Conservation (phyloP, 2,113 vertebrate genomes). For the Charadrius vociferus region DNA sequence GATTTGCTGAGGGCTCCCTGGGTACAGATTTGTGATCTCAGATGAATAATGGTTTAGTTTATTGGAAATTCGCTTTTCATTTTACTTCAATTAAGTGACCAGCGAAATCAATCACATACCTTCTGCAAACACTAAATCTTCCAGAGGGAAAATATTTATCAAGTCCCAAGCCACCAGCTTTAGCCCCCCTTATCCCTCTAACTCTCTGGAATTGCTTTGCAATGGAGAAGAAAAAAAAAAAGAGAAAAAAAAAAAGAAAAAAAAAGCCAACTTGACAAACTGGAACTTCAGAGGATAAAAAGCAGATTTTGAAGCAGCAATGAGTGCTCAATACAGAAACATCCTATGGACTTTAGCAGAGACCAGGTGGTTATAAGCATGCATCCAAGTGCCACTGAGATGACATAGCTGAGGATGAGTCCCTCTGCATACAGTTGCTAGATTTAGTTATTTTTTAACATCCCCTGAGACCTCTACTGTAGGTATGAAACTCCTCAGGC, state of each 20-base stretch:
- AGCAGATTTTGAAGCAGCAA: neutral
- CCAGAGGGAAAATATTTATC: constrained; percentile 75
- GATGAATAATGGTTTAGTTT: constrained; percentile 75
- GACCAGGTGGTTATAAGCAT: neutral
- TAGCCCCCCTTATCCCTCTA: neutral
- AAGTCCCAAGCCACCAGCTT: constrained; percentile 63
- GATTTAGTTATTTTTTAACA: neutral
- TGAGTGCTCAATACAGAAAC: neutral
- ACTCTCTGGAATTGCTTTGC: neutral
- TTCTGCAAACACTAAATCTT: constrained; percentile 76
- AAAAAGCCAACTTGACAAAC: neutral
- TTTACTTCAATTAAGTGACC: constrained; percentile 80
- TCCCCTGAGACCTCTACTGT: neutral
- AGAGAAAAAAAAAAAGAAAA: neutral
- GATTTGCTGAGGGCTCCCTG: constrained; percentile 53
- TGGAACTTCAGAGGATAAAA: neutral
- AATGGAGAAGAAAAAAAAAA: rapidly evolving
- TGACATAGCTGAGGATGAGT: neutral
- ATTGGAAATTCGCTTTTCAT: constrained; percentile 79
- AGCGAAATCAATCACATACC: constrained; percentile 75
- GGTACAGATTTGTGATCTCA: constrained; percentile 18
- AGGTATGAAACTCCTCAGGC: neutral
- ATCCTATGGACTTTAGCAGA: neutral
- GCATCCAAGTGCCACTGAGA: neutral
- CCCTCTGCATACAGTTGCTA: neutral